Evolutionary conservation across 2,888 invertebrate species (phyloP).

Genomic region (Apamea sordens): DNA sequence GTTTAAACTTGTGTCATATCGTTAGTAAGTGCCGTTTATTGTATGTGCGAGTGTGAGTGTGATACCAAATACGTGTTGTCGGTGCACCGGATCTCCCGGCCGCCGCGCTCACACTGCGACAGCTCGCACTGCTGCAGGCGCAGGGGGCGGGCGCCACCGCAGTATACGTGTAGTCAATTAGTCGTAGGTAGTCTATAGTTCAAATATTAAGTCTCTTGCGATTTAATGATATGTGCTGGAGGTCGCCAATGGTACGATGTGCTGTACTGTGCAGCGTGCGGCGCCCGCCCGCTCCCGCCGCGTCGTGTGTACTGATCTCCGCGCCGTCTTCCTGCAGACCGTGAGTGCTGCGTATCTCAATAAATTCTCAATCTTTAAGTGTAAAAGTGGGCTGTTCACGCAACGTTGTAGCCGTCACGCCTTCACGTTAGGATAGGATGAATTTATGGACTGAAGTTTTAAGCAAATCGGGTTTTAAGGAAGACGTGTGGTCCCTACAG

Average conservation of each 20-base stretch:
- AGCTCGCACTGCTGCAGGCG: background rate
- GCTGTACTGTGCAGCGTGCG: background rate
- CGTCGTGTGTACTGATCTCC: slow-evolving; percentile 61
- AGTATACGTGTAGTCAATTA: slow-evolving; percentile 39
- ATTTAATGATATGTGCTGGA: background rate
- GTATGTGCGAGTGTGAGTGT: slow-evolving; percentile 56
- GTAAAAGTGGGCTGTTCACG: background rate
- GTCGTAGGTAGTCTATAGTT: background rate
- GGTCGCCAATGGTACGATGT: background rate
- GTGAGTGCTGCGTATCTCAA: slow-evolving; percentile 7
- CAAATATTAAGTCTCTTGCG: background rate
- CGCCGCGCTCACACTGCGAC: background rate
- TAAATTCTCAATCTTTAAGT: slow-evolving; percentile 5
- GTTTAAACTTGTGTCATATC: slow-evolving; percentile 71
- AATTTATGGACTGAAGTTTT: slow-evolving; percentile 26
- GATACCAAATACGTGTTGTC: slow-evolving; percentile 57
- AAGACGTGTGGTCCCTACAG: background rate
- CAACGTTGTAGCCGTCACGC: background rate
- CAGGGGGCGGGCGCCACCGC: background rate
- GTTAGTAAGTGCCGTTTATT: slow-evolving; percentile 58
- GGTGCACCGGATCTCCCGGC: slow-evolving; percentile 9
- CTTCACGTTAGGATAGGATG: slow-evolving; percentile 8
- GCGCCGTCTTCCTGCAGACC: slow-evolving; percentile 14
- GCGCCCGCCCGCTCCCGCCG: slow-evolving; percentile 23
- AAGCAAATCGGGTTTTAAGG: slow-evolving; percentile 7